Percentiles rank a stretch among this genome's conserved stretches.
phyloP scores from a whole-genome alignment of 2,888 invertebrate genomes.

The Dicyrtomina minuta region DNA sequence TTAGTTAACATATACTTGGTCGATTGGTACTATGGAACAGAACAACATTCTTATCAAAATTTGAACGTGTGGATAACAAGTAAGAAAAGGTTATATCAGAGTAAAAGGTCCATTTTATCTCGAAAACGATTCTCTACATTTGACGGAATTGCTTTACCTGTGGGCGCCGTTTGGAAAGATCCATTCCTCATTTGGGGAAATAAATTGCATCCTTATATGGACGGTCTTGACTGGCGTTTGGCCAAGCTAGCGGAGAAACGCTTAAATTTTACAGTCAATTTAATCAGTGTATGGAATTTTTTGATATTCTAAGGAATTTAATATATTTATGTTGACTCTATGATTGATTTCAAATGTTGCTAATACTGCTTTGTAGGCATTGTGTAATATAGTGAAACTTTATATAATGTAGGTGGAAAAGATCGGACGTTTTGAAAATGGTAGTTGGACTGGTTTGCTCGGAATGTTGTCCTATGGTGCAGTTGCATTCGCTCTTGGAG shows the following conservation, averaged over 20 bases:
- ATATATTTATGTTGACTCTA: too few species aligned
- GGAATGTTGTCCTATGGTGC: slow-evolving; percentile 17
- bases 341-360: too few species aligned
- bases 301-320: too few species aligned
- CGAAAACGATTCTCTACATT: slow-evolving; percentile 30
- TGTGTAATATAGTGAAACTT: too few species aligned
- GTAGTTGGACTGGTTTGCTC: slow-evolving; percentile 37
- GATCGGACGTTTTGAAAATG: slow-evolving; percentile 10
- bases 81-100: slow-evolving; percentile 31
- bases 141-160: slow-evolving; percentile 16
- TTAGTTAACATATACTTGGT: slow-evolving; percentile 36
- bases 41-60: slow-evolving; percentile 22
- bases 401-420: too few species aligned
- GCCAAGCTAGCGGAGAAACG: slow-evolving; percentile 23
- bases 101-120: background rate
- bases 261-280: slow-evolving; percentile 33
- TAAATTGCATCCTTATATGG: slow-evolving; percentile 34
- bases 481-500: slow-evolving; percentile 39
- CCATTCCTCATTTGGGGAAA: slow-evolving; percentile 44
- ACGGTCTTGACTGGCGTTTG: slow-evolving; percentile 44
- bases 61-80: slow-evolving; percentile 35
- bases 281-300: background rate
- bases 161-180: slow-evolving; percentile 41
- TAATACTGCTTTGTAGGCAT: too few species aligned
- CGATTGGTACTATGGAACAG: slow-evolving; percentile 28